Conservation (phyloP, 1,140 invertebrate species). For the Drosophila cardini region DNA sequence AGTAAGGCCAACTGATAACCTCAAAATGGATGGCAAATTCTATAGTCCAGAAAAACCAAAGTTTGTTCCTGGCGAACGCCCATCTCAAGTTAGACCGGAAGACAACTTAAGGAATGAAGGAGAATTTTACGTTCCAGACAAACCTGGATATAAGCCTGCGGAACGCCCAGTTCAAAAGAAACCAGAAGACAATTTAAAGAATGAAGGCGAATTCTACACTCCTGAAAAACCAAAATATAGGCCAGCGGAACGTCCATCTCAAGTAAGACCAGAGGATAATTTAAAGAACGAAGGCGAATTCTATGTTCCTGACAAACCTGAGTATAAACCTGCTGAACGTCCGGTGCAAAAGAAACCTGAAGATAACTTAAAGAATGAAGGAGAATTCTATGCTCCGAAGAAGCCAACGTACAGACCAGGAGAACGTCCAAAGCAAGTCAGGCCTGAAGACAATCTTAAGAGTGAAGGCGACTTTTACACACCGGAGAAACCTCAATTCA, state of each 20-base stretch:
- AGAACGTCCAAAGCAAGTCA: slow-evolving; percentile 4
- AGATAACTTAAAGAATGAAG: slow-evolving; percentile 85
- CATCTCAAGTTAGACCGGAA: slow-evolving; percentile 85
- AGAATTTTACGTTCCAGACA: slow-evolving; percentile 86
- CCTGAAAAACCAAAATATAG: slow-evolving; percentile 84
- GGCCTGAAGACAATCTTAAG: slow-evolving; percentile 85
- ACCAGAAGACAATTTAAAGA: slow-evolving; percentile 68
- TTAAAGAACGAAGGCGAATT: slow-evolving; percentile 88
- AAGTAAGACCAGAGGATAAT: slow-evolving; percentile 73
- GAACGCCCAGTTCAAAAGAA: slow-evolving; percentile 84
- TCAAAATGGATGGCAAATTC: slow-evolving; percentile 88
- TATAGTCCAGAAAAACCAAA: slow-evolving; percentile 84
- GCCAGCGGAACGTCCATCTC: slow-evolving; percentile 84
- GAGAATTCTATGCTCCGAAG: slow-evolving; percentile 85
- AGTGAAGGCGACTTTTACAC: slow-evolving; percentile 87
- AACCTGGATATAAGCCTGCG: slow-evolving; percentile 85
- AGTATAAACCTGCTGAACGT: slow-evolving; percentile 85
- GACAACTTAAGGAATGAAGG: slow-evolving; percentile 87
- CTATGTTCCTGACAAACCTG: slow-evolving; percentile 84
- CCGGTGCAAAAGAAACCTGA: slow-evolving; percentile 85
- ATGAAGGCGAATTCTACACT: slow-evolving; percentile 89
- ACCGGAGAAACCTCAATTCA: slow-evolving; percentile 85
- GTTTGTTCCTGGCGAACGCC: slow-evolving; percentile 85
- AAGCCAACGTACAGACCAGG: slow-evolving; percentile 44
- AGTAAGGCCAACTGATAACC: slow-evolving; percentile 84